phyloP scores from a whole-genome alignment of 2,888 invertebrate genomes.

The Gnatocerus cornutus region DNA sequence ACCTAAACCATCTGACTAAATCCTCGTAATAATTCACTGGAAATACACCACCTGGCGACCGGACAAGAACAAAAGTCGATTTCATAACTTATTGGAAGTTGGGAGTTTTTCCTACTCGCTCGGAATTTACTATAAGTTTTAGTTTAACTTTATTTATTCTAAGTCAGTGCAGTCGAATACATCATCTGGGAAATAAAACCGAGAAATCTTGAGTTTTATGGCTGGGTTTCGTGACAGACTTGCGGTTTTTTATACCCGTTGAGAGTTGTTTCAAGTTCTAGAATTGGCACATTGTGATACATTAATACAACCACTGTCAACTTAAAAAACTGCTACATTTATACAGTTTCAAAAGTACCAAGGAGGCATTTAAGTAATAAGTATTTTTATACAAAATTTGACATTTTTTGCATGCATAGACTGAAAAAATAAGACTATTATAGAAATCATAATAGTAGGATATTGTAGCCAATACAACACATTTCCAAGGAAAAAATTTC shows the following conservation, averaged over 20 bases:
- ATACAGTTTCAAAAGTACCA: no score
- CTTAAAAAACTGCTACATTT: no score
- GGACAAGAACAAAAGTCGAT: slow-evolving; percentile 6
- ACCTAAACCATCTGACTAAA: slow-evolving; percentile 6
- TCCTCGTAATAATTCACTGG: slow-evolving; percentile 9
- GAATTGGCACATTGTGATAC: not conserved
- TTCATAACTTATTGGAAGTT: slow-evolving; percentile 1
- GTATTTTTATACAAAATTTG: no score
- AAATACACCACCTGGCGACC: not conserved
- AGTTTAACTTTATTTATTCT: not conserved
- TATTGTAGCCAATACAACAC: no score
- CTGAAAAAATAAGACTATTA: no score
- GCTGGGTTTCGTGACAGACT: slow-evolving; percentile 20
- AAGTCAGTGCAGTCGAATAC: slow-evolving; percentile 7
- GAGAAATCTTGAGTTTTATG: slow-evolving; percentile 20
- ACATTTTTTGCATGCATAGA: no score
- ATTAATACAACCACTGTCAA: not conserved
- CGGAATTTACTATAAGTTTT: slow-evolving; percentile 3
- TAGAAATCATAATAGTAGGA: no score
- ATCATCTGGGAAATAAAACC: slow-evolving; percentile 22
- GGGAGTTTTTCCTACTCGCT: slow-evolving; percentile 6
- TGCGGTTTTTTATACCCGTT: slow-evolving; percentile 50
- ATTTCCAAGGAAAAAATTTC: no score
- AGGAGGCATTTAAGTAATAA: no score
- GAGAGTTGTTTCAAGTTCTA: slow-evolving; percentile 45